A percentile compares a stretch with the other conserved stretches of the same genome.
These are phyloP conservation scores for Nannospalax galili DNA, from an alignment of 2,113 vertebrate genomes.

Conservation along the genomic window DNA sequence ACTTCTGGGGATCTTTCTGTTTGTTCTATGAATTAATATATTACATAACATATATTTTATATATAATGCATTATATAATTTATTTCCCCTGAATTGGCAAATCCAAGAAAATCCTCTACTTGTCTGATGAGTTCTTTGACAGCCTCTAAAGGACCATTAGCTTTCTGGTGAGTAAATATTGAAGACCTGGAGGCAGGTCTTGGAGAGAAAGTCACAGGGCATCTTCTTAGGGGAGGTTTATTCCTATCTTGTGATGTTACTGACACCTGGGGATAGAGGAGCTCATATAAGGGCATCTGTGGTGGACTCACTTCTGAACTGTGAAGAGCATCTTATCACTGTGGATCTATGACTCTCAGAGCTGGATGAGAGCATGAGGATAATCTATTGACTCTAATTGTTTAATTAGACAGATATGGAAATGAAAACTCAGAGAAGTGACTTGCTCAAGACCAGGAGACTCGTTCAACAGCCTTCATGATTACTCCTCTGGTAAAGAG, in stretches of 20 bases:
- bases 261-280: fast-evolving
- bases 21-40: slow-evolving; percentile 35
- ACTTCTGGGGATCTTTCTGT: slow-evolving; percentile 49
- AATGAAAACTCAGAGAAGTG: background rate
- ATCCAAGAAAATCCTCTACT: background rate
- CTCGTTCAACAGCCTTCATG: background rate
- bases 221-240: background rate
- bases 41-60: background rate
- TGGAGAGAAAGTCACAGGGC: background rate
- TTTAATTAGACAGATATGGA: slow-evolving; percentile 34
- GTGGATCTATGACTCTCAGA: background rate
- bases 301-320: background rate
- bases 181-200: background rate
- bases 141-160: background rate
- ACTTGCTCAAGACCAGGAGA: slow-evolving; percentile 1
- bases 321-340: background rate
- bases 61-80: background rate
- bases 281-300: background rate
- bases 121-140: slow-evolving; percentile 16
- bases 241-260: background rate
- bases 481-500: background rate
- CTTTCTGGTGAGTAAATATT: slow-evolving; percentile 16
- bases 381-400: background rate
- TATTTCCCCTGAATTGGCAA: slow-evolving; percentile 13
- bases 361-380: background rate